phyloP scores from a whole-genome alignment of 1,140 invertebrate genomes.

The Prorops nasuta region DNA sequence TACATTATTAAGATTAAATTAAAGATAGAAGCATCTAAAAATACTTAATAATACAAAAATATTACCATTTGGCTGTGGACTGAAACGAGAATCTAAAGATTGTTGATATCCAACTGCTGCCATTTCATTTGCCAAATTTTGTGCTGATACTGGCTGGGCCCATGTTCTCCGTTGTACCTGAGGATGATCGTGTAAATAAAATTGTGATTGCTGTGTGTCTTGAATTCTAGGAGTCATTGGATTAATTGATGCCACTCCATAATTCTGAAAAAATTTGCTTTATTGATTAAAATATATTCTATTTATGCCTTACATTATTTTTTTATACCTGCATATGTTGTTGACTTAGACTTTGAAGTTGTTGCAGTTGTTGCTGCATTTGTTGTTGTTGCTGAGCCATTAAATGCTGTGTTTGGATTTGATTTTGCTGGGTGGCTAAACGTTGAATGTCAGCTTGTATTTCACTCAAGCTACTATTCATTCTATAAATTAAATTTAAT shows the following conservation, averaged over 20 bases:
- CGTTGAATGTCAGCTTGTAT: conserved; percentile 90
- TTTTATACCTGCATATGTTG: conserved; percentile 55
- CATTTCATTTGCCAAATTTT: conserved; percentile 52
- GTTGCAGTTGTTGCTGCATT: conserved; percentile 59
- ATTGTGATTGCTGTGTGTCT: conserved; percentile 61
- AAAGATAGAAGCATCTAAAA: neutral
- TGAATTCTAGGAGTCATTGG: conserved; percentile 51
- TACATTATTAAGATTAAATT: too few species aligned
- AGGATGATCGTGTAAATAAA: conserved; percentile 73
- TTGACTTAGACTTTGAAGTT: conserved; percentile 56
- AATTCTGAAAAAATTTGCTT: conserved; percentile 31
- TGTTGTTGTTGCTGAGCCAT: conserved; percentile 57
- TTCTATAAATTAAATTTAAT: conserved; percentile 54
- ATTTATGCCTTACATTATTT: neutral
- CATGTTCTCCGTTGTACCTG: conserved; percentile 68
- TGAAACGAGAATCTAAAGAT: conserved; percentile 43
- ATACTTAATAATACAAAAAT: neutral
- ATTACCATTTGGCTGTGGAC: conserved; percentile 36
- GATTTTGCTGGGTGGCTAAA: conserved; percentile 82
- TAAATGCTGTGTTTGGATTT: conserved; percentile 69
- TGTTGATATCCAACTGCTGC: conserved; percentile 47
- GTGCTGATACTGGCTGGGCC: conserved; percentile 63
- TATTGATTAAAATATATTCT: conserved; percentile 1
- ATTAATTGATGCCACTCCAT: conserved; percentile 42
- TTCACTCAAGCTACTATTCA: conserved; percentile 89